Evolutionary conservation across 2,888 invertebrate species (phyloP).

Genomic region (Eristalinus sepulchralis): DNA sequence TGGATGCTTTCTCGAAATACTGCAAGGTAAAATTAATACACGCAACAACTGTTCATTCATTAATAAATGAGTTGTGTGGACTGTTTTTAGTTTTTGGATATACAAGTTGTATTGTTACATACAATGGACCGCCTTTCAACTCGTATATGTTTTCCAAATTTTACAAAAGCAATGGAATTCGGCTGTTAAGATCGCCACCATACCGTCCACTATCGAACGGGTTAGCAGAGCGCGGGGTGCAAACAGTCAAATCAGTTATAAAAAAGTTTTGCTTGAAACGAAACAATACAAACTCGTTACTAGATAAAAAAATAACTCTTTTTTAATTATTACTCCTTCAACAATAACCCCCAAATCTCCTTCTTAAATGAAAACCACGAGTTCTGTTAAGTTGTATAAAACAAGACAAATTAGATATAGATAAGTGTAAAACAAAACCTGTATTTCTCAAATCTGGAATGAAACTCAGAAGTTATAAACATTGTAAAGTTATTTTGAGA

Average conservation of each 20-base stretch:
- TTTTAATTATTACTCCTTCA: slow-evolving; percentile 1
- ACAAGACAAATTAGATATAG: background rate
- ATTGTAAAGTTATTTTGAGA: background rate
- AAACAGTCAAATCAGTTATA: too few species aligned
- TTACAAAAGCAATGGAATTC: background rate
- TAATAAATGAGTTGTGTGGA: background rate
- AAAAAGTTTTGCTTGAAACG: too few species aligned
- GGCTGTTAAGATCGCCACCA: background rate
- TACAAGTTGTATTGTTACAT: too few species aligned
- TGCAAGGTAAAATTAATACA: slow-evolving; percentile 2
- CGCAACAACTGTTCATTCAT: background rate
- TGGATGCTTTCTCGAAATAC: slow-evolving; percentile 10
- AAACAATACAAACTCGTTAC: background rate
- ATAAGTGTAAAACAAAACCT: background rate
- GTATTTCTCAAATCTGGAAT: background rate
- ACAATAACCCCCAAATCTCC: background rate
- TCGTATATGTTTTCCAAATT: background rate
- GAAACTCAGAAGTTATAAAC: background rate
- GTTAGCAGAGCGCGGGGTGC: too few species aligned
- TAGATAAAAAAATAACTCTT: background rate
- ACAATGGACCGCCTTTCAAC: slow-evolving; percentile 7
- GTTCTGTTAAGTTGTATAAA: slow-evolving; percentile 3
- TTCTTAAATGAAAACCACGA: slow-evolving; percentile 11
- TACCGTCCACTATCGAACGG: too few species aligned
- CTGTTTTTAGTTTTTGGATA: background rate